Base-by-base conservation (phyloP, 1,140 invertebrate species). In the Drosophila neocordata region DNA sequence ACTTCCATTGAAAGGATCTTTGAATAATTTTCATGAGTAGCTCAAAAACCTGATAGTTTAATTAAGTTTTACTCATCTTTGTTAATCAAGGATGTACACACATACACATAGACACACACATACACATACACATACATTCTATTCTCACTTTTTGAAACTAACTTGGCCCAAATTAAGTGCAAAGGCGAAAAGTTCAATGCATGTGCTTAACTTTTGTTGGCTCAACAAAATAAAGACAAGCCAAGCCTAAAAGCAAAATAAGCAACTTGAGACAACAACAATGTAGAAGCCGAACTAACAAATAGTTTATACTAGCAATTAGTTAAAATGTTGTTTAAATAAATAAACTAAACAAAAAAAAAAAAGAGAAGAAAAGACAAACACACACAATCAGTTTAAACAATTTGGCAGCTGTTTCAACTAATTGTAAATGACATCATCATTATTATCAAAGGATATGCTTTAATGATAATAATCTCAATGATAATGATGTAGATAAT, bases 361-460 rank as follows among this genome's bases (percentile, higher is more conserved):
- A 51, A 11, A 8, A 20, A 51, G 20, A 18, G 9, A 48, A 15
- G 6, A 7, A 20, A 51, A 9, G 0, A 15, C 13, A 6, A 13
- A 48, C 9, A 44, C 4, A 44, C 12, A 15, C 38, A 20, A 15
- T 4, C n/a, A 56, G 13, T 35, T 56, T 27, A 35, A 31, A 34
- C 38, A 52, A 51, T 37, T 37, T 61, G 51, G 11, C 38, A 56
- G 18, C 27, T 37, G 41, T 53, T 24, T 9, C 1, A 9, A 44
- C 52, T 73, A 73, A 73, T 73, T 68, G 62, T 55, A 34, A 13
- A 34, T 34, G 35, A 20, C 44, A 35, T 41, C 35, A 5, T 24
- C 27, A 31, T 1, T 6, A 31, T 31, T 6, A 31, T 31, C 27
- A 31, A 31, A 31, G 27, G 6, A 34, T 22, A 20, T 37, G 41